Evolutionary conservation across 2,888 invertebrate genomes (phyloP), one percentile per base, ranked within the genome.

Genomic region (Diadegma fenestrale): DNA sequence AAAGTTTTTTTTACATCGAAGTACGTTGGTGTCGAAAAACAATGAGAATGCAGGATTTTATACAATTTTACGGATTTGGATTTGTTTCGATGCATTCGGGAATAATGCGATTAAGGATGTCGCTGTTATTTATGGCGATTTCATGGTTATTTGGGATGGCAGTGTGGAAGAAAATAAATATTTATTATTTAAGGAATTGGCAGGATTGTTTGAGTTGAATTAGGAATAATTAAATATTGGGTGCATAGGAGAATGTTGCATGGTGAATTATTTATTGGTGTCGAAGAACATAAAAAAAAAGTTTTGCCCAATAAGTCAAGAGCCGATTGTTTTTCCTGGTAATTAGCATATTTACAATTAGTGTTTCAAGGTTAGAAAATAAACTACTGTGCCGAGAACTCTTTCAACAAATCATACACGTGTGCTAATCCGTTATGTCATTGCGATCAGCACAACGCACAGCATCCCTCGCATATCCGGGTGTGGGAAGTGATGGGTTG

Each of bases 401-500:
- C n/a, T 58, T 17, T 51, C 19, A 51, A 71, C 71, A 33, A 37
- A 63, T 63, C 26, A 69, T 33, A 51, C 19, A 72, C 45, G 54
- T 80, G 78, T 45, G 54, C 78, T 45, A 73, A 66, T 78, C 26
- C 45, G 54, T 79, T 85, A 72, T 71, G 73, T 58, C 54, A 71
- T 81, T 69, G 51, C 45, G 54, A 68, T 75, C 61, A 41, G 30
- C 71, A 71, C 51, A 68, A 73, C 61, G 54, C 61, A 72, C 64
- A 84, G 77, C 69, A 79, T 78, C 78, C 69, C 69, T 73, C 73
- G 61, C 37, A 64, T 64, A 72, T 85, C 78, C 78, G 75, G 58
- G 71, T 76, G 19, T 58, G 78, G 78, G 63, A 48, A 66, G 66
- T 72, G 68, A 22, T 43, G 41, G 19, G 26, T 82, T 66, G 26